Percentiles rank a stretch among this genome's conserved stretches.
These are phyloP conservation scores for Phaethon lepturus DNA, from an alignment of 2,113 vertebrate species.

Conservation along the genomic window DNA sequence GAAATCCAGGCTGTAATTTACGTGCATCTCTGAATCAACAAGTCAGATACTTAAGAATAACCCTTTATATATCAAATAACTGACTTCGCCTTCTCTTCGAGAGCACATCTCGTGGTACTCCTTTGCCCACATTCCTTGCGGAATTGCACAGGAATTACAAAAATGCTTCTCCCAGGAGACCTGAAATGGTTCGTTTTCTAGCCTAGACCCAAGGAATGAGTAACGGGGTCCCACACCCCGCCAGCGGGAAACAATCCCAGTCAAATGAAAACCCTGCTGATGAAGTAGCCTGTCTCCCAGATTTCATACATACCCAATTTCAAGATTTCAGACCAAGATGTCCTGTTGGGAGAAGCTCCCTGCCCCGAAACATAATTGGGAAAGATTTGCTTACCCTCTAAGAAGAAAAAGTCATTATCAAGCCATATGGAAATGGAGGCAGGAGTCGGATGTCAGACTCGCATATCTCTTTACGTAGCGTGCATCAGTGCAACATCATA, in stretches of 20 bases:
- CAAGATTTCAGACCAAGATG: constrained; percentile 24
- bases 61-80: not conserved
- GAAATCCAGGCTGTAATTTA: constrained; percentile 26
- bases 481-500: constrained; percentile 36
- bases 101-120: not conserved
- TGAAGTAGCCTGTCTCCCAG: not conserved
- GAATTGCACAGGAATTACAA: constrained; percentile 20
- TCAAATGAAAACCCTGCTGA: not conserved
- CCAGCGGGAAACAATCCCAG: not conserved
- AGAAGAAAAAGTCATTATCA: constrained; percentile 15
- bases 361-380: constrained; percentile 14
- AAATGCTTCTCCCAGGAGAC: not conserved
- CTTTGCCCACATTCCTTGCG: not conserved
- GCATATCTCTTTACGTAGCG: not conserved
- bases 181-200: not conserved
- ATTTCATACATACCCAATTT: not conserved
- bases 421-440: not conserved
- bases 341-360: not conserved
- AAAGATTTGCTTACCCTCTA: constrained; percentile 34
- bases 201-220: not conserved
- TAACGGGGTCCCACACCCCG: not conserved
- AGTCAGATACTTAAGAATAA: not conserved
- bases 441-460: constrained; percentile 18
- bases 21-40: not conserved
- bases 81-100: not conserved